Base-by-base conservation (phyloP, 2,888 invertebrate genomes). In the Amblyjoppa fuscipennis region DNA sequence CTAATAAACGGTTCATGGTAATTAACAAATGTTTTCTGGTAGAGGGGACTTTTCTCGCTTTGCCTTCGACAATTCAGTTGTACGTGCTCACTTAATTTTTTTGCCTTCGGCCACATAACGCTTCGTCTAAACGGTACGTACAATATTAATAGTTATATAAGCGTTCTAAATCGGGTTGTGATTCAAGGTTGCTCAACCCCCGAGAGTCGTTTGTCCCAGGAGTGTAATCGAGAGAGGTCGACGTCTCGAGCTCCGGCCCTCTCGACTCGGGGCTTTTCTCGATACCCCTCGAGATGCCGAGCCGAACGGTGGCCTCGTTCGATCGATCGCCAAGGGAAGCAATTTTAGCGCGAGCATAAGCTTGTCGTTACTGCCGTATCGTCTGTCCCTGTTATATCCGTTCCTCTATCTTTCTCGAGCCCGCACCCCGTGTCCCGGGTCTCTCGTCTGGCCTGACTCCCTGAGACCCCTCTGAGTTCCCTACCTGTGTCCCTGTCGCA, bases 331-430 rank as follows among this genome's bases (percentile, higher is more conserved):
- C 69, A 49, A 56, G 80, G 56, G 70, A 84, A 70, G 76, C 75
- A 76, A 84, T 84, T 84, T 71, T 66, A 56, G 76, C 80, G 59
- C 68, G 71, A 68, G 66, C 81, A 73, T 81, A 81, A 81, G 80
- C 68, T 73, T 61, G 76, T 81, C 84, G 76, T 77, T 77, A 34
- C 68, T 51, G 41, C 66, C 71, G 20, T 56, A 38, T 70, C 71
- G 71, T 66, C 45, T n/a, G 70, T 80, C 80, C 64, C 76, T 71
- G 69, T 70, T 45, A 34, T 78, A 16, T 73, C 61, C 6, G 49
- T 73, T 25, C 45, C 7, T 13, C n/a, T 31, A 45, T 38, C 70
- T 53, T 51, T 68, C 49, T 11, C 61, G 41, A 28, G 45, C 9
- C 28, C 61, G 74, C 45, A 25, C 31, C 13, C 59, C 56, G 49